Evolutionary conservation across 2,113 vertebrate species (phyloP).

Genomic region (Phalacrocorax brasilianus): DNA sequence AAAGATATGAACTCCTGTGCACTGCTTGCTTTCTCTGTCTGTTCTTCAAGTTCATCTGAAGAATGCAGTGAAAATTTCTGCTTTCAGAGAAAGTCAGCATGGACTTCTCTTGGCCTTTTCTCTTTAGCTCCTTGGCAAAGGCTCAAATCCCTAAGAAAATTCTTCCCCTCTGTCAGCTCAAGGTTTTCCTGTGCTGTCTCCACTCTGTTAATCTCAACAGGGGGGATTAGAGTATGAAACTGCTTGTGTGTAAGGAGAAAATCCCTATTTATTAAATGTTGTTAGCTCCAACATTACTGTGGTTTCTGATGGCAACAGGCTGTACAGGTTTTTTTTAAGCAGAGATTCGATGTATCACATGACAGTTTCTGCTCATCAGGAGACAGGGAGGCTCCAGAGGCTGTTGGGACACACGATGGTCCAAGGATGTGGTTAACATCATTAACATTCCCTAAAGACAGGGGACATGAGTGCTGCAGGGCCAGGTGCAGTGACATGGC

Average conservation of each 20-base stretch:
- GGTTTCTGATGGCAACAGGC: background rate
- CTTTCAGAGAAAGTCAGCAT: slow-evolving; percentile 42
- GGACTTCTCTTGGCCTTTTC: slow-evolving; percentile 36
- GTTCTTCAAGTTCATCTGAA: slow-evolving; percentile 4
- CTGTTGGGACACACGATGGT: rapidly evolving
- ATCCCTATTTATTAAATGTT: slow-evolving; percentile 24
- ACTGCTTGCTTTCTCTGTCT: background rate
- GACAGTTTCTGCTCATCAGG: background rate
- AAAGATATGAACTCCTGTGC: background rate
- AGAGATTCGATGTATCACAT: background rate
- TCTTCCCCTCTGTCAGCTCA: slow-evolving; percentile 21
- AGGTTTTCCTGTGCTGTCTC: slow-evolving; percentile 40
- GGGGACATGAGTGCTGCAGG: background rate
- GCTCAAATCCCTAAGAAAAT: slow-evolving; percentile 62
- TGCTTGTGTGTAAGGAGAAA: slow-evolving; percentile 21
- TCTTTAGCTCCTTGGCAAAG: slow-evolving; percentile 43
- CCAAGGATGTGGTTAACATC: background rate
- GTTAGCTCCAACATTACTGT: background rate
- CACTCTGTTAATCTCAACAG: slow-evolving; percentile 20
- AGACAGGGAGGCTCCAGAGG: background rate
- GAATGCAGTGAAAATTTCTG: background rate
- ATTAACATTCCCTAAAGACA: background rate
- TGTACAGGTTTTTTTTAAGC: background rate
- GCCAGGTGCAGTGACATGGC: background rate
- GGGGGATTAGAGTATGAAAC: slow-evolving; percentile 36